Base-by-base conservation (phyloP, 2,797 vertebrate genomes). In the Coregonus ussuriensis region DNA sequence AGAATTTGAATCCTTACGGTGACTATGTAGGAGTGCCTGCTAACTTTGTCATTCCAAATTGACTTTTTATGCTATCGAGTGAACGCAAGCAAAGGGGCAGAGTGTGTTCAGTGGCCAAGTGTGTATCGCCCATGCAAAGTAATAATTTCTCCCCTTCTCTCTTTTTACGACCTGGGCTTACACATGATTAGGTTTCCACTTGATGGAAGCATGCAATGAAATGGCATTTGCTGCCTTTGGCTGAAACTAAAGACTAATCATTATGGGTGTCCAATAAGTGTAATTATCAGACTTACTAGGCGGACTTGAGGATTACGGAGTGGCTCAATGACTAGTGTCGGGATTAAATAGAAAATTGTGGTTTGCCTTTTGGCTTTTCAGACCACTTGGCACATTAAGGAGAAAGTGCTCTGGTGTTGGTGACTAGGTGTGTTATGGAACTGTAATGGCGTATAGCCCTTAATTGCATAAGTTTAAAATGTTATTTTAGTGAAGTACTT, bases 231-330 rank as follows among this genome's bases (percentile, higher is more conserved):
- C 82, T 79, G 83, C 88, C 9, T 88, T 89, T 88, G 80, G 86
- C 84, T 87, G 89, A 92, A 92, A 92, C 88, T 88, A 87, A 91
- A 91, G 91, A 86, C 89, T 83, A 85, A 89, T 93, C 85, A 92
- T 94, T 92, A 93, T 85, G 89, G 81, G 90, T 92, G 91, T 93
- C 87, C 87, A 90, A 87, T 92, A 91, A 93, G 93, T 85, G 91
- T 93, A 91, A 94, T 94, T 92, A 92, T 92, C 89, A 93, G 89
- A 86, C 86, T 90, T 87, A 87, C 83, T 79, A 77, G 14, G 79
- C 87, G 84, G 89, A 89, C 88, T 84, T 75, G 63, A 72, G 89
- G 90, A 92, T 92, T 92, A 91, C 9, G 1, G 79, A 82, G 90
- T 88, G 88, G 81, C 89, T 88, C 88, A 93, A 93, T 91, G 86